Evolutionary conservation across 2,113 vertebrate genomes (phyloP).

Genomic region (Chelonoidis abingdonii): DNA sequence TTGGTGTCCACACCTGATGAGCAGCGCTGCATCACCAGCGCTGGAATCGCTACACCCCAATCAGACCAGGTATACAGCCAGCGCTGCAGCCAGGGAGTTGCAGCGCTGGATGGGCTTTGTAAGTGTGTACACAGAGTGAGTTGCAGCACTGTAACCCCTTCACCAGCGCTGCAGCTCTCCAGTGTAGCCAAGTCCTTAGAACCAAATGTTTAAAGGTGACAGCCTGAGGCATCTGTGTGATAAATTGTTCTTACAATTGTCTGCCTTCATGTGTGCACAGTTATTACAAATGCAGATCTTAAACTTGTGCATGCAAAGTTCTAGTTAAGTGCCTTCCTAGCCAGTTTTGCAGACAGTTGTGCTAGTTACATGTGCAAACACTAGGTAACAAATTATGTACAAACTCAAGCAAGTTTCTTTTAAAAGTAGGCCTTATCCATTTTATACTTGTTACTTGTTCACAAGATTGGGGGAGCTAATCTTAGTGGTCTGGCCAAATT

Average conservation of each 20-base stretch:
- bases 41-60: too few relatives aligned
- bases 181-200: background rate
- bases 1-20: too few relatives aligned
- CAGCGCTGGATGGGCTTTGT: too few relatives aligned
- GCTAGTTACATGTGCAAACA: background rate
- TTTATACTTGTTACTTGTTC: background rate
- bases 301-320: background rate
- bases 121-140: too few relatives aligned
- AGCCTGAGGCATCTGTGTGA: background rate
- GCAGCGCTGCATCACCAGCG: too few relatives aligned
- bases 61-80: too few relatives aligned
- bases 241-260: background rate
- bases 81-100: too few relatives aligned
- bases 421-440: background rate
- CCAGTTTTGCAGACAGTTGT: background rate
- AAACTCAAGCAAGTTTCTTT: background rate
- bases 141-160: too few relatives aligned
- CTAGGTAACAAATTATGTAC: background rate
- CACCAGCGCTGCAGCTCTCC: too few relatives aligned
- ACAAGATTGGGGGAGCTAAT: background rate
- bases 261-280: background rate
- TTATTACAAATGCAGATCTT: background rate
- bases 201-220: background rate
- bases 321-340: background rate
- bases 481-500: background rate